These are phyloP conservation scores for Ceratina japonica DNA, from an alignment of 1,140 invertebrate genomes.

Conservation along the genomic window DNA sequence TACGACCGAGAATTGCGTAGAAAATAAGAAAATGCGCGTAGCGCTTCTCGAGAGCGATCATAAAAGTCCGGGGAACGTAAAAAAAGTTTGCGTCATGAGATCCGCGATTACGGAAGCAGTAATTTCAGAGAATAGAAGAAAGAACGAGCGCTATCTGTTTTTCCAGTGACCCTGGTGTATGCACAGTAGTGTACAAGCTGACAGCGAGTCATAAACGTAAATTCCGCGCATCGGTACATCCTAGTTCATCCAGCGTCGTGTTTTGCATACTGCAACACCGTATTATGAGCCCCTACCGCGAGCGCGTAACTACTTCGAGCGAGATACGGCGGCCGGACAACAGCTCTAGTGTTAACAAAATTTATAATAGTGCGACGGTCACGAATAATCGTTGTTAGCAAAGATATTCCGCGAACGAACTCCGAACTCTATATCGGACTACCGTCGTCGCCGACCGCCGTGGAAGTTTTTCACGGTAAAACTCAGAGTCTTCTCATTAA, in stretches of 20 bases:
- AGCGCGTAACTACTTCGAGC: constrained; percentile 26
- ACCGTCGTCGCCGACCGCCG: background rate
- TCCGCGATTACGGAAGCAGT: background rate
- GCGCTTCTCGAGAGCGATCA: too few relatives aligned
- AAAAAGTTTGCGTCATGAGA: too few relatives aligned
- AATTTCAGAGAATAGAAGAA: background rate
- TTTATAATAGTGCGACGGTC: constrained; percentile 9
- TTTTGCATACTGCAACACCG: constrained; percentile 45
- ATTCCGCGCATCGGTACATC: constrained; percentile 47
- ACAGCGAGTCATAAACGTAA: constrained; percentile 48
- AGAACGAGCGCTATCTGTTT: constrained; percentile 7
- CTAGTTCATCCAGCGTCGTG: constrained; percentile 46
- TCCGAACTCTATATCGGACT: background rate
- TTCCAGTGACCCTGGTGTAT: constrained; percentile 19
- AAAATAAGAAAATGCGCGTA: too few relatives aligned
- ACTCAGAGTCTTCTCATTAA: constrained; percentile 37
- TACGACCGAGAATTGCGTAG: too few relatives aligned
- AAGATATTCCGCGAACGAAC: too few relatives aligned
- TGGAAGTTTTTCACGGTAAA: constrained; percentile 35
- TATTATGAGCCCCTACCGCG: constrained; percentile 32
- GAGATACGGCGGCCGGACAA: constrained; percentile 27
- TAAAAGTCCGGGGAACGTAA: too few relatives aligned
- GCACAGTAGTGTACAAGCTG: constrained; percentile 36
- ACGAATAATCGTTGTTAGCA: too few relatives aligned
- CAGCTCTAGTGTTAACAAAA: constrained; percentile 37